Base-by-base conservation (phyloP, 2,888 invertebrate species). In the Pandemis cinnamomeana region DNA sequence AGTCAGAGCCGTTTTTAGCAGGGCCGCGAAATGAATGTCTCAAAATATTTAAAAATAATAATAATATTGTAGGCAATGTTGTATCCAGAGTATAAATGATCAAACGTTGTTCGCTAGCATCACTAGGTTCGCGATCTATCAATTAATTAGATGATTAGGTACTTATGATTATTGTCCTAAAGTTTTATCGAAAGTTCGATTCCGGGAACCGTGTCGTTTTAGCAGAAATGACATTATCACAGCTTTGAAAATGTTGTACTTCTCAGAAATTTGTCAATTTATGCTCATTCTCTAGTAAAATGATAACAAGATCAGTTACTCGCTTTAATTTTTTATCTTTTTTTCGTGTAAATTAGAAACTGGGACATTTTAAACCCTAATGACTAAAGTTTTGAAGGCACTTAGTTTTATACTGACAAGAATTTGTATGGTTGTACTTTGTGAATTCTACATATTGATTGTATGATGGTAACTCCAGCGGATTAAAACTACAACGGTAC, bases 361-460 rank as follows among this genome's bases (percentile, higher is more conserved):
- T 84, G 87, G 84, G 85, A 88, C 81, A 86, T 89, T 90, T 90
- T 89, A 91, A 91, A 87, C 81, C 84, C 93, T 94, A 94, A 92
- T 93, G 94, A 94, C 94, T 94, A 94, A 91, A 82, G 85, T 89
- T 91, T 89, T 80, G 83, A 94, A 93, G 94, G 93, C 94, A 94
- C 94, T 93, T 93, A 91, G 89, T 89, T 91, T 86, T 88, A 87
- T 86, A 91, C 83, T 92, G 93, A 93, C 91, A 91, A 92, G 93
- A 93, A 82, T 89, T 66, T 86, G 87, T 84, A 87, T 86, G 87
- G 89, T 93, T 93, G 93, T 92, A 93, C 92, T 92, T 86, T 87
- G 87, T 88, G 89, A 88, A 87, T 83, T 87, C 85, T 89, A 92
- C 91, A 91, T 89, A 86, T 91, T 92, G 93, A 93, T 93, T 91